Evolutionary conservation across 2,113 vertebrate genomes (phyloP), one percentile per base, ranked within the genome.

Genomic region (Neoarius graeffei): DNA sequence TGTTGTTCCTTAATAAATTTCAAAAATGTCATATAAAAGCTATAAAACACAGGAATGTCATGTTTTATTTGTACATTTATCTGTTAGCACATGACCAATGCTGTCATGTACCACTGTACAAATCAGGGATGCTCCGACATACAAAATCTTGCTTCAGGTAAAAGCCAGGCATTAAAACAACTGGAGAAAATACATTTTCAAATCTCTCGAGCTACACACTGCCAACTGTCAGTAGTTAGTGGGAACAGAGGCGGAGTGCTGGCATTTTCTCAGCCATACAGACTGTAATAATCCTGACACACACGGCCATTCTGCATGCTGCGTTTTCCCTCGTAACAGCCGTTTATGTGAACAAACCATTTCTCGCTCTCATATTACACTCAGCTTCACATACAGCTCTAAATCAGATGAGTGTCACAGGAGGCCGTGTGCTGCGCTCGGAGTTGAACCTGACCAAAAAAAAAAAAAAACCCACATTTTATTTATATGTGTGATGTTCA

Each of bases 181-280:
- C 19, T 14, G 23, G 9, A 88, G 86, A 79, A 88, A 90, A 91
- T 85, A 50, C 88, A n/a, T 91, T 87, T 86, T 64, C 90, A 86
- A 81, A 86, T 81, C 91, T 89, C 91, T 92, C 87, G 83, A 91
- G 88, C 64, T 80, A 25, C 56, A 87, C 67, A 77, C 84, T 88
- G 69, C 87, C 85, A 73, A 56, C 86, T 86, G 90, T 87, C 86
- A 90, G 90, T 82, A 89, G 91, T 87, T 56, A 81, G 76, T 87
- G 89, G 87, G 85, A 86, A 84, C 56, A 82, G 90, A 91, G 88
- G 85, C 57, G 87, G 91, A 93, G 91, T 92, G 91, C 91, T 87
- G 90, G 89, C 85, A 86, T 93, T 91, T 91, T 86, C 83, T 82
- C 35, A 56, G 42, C 80, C 79, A 54, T 71, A 59, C 79, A 42